A percentile compares a stretch with the other conserved stretches of the same genome.
Conservation (phyloP, 2,888 invertebrate genomes). For the Stenoptilia bipunctidactyla region DNA sequence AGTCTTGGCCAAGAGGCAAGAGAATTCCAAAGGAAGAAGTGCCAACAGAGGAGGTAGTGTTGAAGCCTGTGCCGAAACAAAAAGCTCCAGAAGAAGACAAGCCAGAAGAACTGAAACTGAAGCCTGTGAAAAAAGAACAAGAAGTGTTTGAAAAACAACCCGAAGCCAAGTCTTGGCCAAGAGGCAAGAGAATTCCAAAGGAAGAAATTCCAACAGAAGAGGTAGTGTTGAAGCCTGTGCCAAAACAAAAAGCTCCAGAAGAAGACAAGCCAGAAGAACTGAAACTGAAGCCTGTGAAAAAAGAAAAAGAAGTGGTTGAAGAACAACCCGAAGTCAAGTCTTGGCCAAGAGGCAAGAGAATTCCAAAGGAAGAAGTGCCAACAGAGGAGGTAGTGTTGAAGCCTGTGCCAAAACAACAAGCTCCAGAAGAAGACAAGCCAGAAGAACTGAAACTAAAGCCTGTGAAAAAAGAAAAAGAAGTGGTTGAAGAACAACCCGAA, state of each 20-base stretch:
- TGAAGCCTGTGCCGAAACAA: constrained; percentile 44
- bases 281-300: constrained; percentile 29
- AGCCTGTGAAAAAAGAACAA: constrained; percentile 27
- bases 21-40: constrained; percentile 24
- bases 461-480: constrained; percentile 16
- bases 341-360: constrained; percentile 26
- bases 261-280: constrained; percentile 28
- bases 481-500: constrained; percentile 21
- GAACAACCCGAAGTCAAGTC: constrained; percentile 26
- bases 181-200: constrained; percentile 37
- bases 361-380: constrained; percentile 28
- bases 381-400: constrained; percentile 37
- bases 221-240: constrained; percentile 28
- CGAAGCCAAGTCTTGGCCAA: constrained; percentile 25
- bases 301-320: constrained; percentile 21
- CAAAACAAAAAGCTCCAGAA: constrained; percentile 25
- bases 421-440: constrained; percentile 31
- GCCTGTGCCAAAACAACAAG: constrained; percentile 26
- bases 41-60: constrained; percentile 42
- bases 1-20: constrained; percentile 24
- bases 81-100: constrained; percentile 17
- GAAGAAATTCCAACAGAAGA: constrained; percentile 22
- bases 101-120: constrained; percentile 35
- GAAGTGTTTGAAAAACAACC: constrained; percentile 24
- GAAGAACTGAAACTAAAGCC: constrained; percentile 27